Base-by-base conservation (phyloP, 2,113 vertebrate genomes). In the Melanocharis versteri region DNA sequence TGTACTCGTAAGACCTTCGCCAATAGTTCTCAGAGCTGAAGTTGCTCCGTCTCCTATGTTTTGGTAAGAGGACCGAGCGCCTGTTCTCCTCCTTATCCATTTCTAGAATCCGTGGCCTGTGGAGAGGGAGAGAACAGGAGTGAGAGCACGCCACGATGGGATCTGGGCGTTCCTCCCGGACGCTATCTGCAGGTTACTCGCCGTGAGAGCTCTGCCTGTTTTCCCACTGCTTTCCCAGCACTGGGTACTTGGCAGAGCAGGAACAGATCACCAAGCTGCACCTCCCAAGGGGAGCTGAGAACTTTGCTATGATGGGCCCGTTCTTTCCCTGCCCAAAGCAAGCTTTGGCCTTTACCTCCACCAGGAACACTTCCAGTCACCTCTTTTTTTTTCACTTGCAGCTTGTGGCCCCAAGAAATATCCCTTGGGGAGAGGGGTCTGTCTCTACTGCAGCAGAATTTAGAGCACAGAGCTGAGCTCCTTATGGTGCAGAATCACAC, bases 61-160 rank as follows among this genome's bases (percentile, higher is more conserved):
- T 98, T 28, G 97, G 98, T 95, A 99, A 98, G 75, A 98, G 90
- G 35, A 99, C 98, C 0, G 99, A 99, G 53, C 98, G 98, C 75
- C 99, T 98, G 97, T 99, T 99, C 97, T 99, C 99, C 87, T 99
- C 99, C 93, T 99, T 99, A 97, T 99, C 99, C 99, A 99, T 99
- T 97, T 99, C 99, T 57, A 99, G 98, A 87, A 99, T 98, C 48
- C 99, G 98, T 31, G 99, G 99, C 97, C 99, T 99, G 48, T 1
- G 27, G 78, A 66, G 35, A 57, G n/a, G 48, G 44, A 56, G 33
- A 30, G 7, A n/a, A n/a, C 33, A 15, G 30, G 17, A 30, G 30
- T 96, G 76, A 94, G 80, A 66, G 66, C 61, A 17, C 66, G 39
- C 2, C 75, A 12, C 0, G 0, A 1, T 0, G 1, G 54, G 54